These are phyloP conservation scores for Neoseiulus cucumeris DNA, from an alignment of 1,140 invertebrate species.

Conservation along the genomic window DNA sequence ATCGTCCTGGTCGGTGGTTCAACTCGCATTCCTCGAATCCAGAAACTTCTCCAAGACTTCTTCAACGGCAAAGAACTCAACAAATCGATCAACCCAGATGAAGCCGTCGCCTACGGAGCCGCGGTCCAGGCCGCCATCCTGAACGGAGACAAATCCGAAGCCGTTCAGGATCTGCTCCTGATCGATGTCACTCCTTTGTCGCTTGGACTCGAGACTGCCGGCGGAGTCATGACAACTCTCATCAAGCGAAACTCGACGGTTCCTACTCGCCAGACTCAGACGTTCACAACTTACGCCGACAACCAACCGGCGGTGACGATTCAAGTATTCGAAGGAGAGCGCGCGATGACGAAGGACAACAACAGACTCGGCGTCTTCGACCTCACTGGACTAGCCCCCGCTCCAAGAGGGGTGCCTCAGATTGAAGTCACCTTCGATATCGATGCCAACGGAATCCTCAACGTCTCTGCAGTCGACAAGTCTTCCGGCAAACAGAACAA, in stretches of 20 bases:
- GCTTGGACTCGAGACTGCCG: conserved; percentile 87
- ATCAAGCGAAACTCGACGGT: conserved; percentile 92
- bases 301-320: conserved; percentile 83
- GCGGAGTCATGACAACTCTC: conserved; percentile 84
- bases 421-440: conserved; percentile 39
- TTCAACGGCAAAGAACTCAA: conserved; percentile 89
- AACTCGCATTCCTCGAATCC: conserved; percentile 92
- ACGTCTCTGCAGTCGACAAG: conserved; percentile 33
- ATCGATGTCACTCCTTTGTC: conserved; percentile 85
- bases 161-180: conserved; percentile 68
- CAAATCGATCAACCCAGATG: conserved; percentile 88
- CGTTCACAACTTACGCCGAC: conserved; percentile 85
- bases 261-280: conserved; percentile 83
- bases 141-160: conserved; percentile 80
- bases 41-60: conserved; percentile 50
- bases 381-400: conserved; percentile 36
- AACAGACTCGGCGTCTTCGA: conserved; percentile 37
- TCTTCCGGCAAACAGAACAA: conserved; percentile 84
- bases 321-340: conserved; percentile 40
- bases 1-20: conserved; percentile 93
- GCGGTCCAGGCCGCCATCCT: conserved; percentile 58
- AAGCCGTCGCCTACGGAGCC: conserved; percentile 60
- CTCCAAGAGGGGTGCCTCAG: conserved; percentile 37
- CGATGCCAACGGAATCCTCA: conserved; percentile 31
- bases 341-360: conserved; percentile 39